Conservation (phyloP, 2,113 vertebrate genomes). For the Thymallus thymallus region DNA sequence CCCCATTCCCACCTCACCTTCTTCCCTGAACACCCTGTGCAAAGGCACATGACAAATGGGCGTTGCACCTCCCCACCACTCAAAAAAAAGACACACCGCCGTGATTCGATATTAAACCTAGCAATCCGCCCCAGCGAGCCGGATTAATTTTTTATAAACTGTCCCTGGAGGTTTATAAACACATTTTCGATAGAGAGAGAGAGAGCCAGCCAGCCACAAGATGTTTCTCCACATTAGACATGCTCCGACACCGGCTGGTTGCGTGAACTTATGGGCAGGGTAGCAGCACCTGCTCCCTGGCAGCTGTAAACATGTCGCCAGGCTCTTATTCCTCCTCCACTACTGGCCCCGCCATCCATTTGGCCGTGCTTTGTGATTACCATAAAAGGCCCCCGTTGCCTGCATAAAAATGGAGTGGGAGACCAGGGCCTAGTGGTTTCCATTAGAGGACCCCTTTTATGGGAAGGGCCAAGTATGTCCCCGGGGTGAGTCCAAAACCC, state of each 20-base stretch:
- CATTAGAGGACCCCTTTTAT: constrained; percentile 88
- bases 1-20: not conserved
- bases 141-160: constrained; percentile 88
- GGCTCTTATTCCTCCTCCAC: constrained; percentile 67
- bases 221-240: constrained; percentile 73
- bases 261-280: constrained; percentile 68
- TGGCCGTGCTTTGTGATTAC: constrained; percentile 79
- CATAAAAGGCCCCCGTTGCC: constrained; percentile 83
- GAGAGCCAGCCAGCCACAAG: constrained; percentile 47
- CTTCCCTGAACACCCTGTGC: not conserved
- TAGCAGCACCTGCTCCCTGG: constrained; percentile 63
- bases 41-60: constrained; percentile 49
- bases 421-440: constrained; percentile 78
- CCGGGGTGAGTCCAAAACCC: constrained; percentile 69
- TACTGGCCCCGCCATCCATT: constrained; percentile 79
- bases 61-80: constrained; percentile 23
- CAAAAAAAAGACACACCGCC: no score
- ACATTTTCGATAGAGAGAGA: constrained; percentile 58
- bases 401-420: constrained; percentile 82
- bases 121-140: constrained; percentile 74
- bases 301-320: constrained; percentile 75
- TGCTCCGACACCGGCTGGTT: constrained; percentile 67
- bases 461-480: constrained; percentile 85
- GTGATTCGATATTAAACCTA: constrained; percentile 71
- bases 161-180: constrained; percentile 82